These are phyloP conservation scores for Eutolmus rufibarbis DNA, from an alignment of 2,888 invertebrate species.

Conservation along the genomic window DNA sequence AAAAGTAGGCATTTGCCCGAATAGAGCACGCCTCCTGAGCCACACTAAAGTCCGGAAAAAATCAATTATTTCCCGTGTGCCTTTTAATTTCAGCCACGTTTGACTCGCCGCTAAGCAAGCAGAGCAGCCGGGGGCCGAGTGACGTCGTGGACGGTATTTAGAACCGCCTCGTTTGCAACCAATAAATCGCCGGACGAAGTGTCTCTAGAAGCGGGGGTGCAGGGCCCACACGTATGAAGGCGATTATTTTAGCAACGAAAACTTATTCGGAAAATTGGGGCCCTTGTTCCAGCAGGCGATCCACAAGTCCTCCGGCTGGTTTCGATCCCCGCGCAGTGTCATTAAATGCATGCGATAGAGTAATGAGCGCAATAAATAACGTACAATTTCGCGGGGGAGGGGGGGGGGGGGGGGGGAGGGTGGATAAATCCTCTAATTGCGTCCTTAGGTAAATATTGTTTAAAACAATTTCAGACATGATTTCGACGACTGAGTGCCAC, in stretches of 20 bases:
- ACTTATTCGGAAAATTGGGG: constrained; percentile 26
- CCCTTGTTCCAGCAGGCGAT: constrained; percentile 25
- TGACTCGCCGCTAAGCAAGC: background rate
- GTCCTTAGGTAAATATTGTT: constrained; percentile 43
- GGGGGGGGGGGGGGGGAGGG: background rate
- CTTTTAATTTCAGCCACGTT: background rate
- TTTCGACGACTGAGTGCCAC: constrained; percentile 15
- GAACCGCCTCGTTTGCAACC: background rate
- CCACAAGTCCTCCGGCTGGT: constrained; percentile 24
- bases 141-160: background rate
- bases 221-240: background rate
- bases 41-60: background rate
- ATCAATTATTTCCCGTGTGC: background rate
- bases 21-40: background rate
- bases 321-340: constrained; percentile 11
- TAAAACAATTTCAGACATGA: constrained; percentile 42
- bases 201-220: background rate
- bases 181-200: background rate
- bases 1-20: background rate
- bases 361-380: constrained; percentile 46
- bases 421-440: constrained; percentile 42
- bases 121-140: background rate
- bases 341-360: constrained; percentile 45
- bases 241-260: constrained; percentile 9
- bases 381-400: constrained; percentile 34